These are phyloP conservation scores for Porphyrio hochstetteri DNA, from an alignment of 2,113 vertebrate species.

Conservation along the genomic window DNA sequence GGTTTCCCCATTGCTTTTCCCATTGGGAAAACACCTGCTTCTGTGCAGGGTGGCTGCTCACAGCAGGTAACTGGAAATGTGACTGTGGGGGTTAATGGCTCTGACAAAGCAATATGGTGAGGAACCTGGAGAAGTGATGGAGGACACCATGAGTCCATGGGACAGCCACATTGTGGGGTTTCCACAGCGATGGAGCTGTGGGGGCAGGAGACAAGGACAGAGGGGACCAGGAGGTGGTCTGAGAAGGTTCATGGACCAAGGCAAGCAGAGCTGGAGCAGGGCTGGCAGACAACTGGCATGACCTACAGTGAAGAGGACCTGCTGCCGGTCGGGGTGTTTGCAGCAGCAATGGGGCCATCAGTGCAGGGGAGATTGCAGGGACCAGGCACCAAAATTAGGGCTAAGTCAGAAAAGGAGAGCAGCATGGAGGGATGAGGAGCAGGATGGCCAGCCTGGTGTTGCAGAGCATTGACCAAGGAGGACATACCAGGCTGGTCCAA, in stretches of 20 bases:
- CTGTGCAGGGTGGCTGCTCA: neutral
- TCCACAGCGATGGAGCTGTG: accelerated
- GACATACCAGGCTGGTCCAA: neutral
- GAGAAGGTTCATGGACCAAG: neutral
- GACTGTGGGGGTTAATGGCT: neutral
- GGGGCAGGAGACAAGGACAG: neutral
- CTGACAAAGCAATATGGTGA: neutral
- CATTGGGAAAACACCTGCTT: neutral
- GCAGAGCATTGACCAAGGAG: neutral
- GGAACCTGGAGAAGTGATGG: neutral
- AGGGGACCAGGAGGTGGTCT: neutral
- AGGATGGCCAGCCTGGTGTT: no score
- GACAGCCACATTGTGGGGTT: neutral
- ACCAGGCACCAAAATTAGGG: neutral
- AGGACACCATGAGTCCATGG: neutral
- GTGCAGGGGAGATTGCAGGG: neutral
- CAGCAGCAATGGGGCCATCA: neutral
- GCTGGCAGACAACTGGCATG: neutral
- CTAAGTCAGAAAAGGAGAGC: neutral
- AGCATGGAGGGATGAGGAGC: neutral
- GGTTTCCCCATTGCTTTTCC: neutral
- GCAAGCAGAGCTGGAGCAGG: neutral
- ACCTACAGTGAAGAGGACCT: neutral
- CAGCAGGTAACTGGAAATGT: neutral
- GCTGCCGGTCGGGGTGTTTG: neutral